Evolutionary conservation across 2,797 vertebrate species (phyloP).

Genomic region (Ptychadena robeensis): DNA sequence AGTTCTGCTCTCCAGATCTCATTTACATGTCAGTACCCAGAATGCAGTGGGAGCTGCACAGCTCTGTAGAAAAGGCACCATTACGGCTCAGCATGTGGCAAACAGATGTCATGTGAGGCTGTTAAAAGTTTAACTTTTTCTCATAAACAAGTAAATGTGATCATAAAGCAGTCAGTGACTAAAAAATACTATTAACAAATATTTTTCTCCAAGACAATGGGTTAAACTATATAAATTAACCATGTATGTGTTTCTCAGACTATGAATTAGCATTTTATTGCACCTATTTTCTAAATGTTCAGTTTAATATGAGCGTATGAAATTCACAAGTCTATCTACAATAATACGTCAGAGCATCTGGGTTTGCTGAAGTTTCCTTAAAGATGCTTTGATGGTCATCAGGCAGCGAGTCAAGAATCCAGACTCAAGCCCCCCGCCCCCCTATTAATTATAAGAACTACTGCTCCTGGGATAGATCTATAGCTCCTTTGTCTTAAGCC

Average conservation of each 20-base stretch:
- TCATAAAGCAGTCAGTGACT: constrained; percentile 7
- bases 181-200: background rate
- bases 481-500: no score
- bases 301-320: background rate
- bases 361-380: no score
- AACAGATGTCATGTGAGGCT: constrained; percentile 25
- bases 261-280: background rate
- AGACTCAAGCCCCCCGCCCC: no score
- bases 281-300: background rate
- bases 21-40: constrained; percentile 18
- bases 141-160: constrained; percentile 35
- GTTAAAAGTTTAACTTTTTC: constrained; percentile 34
- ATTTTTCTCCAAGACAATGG: background rate
- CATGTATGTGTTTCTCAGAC: background rate
- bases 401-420: no score
- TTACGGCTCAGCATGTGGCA: constrained; percentile 35
- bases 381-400: no score
- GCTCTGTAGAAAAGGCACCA: constrained; percentile 9
- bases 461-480: no score
- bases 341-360: no score
- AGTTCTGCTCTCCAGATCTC: background rate
- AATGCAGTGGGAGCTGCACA: constrained; percentile 5
- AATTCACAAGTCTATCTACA: no score
- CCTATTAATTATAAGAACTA: no score
- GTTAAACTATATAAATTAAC: background rate